These are phyloP conservation scores for Hemibagrus guttatus DNA, from an alignment of 2,797 vertebrate species.

Conservation along the genomic window DNA sequence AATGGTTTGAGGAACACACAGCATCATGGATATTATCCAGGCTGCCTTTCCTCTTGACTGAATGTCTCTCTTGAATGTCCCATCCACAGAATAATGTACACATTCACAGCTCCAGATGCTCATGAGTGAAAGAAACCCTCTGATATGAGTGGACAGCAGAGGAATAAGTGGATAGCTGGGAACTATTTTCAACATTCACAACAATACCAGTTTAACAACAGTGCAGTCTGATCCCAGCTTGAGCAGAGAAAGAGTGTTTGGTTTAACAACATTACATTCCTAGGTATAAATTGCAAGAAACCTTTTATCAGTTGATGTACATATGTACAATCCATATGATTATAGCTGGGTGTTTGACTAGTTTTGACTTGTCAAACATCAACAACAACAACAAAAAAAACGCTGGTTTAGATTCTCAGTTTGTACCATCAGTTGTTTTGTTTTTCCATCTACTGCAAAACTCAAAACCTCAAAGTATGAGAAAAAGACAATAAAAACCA, in stretches of 20 bases:
- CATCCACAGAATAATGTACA: slow-evolving; percentile 23
- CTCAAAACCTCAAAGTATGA: slow-evolving; percentile 30
- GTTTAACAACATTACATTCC: slow-evolving; percentile 15
- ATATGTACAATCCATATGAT: slow-evolving; percentile 9
- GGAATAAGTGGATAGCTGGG: not conserved
- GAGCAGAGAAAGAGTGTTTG: slow-evolving; percentile 4
- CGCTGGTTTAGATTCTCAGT: not conserved
- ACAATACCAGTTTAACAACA: slow-evolving; percentile 14
- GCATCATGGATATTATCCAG: slow-evolving; percentile 28
- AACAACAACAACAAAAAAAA: not conserved
- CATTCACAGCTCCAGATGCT: slow-evolving; percentile 30
- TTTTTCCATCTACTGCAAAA: slow-evolving; percentile 6
- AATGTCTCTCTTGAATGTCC: slow-evolving; percentile 23
- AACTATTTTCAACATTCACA: slow-evolving; percentile 3
- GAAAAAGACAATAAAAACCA: slow-evolving; percentile 45
- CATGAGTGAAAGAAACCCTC: slow-evolving; percentile 9
- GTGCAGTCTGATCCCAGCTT: not conserved
- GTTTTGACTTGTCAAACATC: too few relatives aligned
- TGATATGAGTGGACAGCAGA: slow-evolving; percentile 1
- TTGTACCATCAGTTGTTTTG: slow-evolving; percentile 17
- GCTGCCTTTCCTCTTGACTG: slow-evolving; percentile 21
- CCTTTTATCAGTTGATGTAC: not conserved
- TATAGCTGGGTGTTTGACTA: not conserved
- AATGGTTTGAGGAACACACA: slow-evolving; percentile 1
- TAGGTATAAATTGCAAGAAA: slow-evolving; percentile 15